phyloP scores from a whole-genome alignment of 2,888 invertebrate species.

The Rhaphigaster nebulosa region DNA sequence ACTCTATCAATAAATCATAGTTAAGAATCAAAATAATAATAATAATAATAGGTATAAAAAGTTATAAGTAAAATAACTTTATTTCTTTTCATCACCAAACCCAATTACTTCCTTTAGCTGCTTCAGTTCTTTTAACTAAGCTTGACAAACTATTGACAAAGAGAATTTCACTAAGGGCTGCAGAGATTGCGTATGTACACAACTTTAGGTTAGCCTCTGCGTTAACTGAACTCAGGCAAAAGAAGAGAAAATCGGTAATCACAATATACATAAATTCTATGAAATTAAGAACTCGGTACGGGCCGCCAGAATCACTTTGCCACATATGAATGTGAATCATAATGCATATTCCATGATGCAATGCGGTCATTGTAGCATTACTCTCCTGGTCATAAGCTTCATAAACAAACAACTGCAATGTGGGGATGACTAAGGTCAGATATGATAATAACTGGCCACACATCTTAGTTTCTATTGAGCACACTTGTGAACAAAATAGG shows the following conservation, averaged over 20 bases:
- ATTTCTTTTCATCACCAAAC: background rate
- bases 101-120: background rate
- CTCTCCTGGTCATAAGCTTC: background rate
- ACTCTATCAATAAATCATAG: too few relatives aligned
- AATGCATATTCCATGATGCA: background rate
- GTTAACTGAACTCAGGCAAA: background rate
- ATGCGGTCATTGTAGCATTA: background rate
- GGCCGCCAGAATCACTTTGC: background rate
- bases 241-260: background rate
- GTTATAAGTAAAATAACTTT: background rate
- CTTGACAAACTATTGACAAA: background rate
- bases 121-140: background rate
- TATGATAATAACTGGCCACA: background rate
- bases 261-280: background rate
- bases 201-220: background rate
- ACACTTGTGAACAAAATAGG: background rate
- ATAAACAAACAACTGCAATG: constrained; percentile 3
- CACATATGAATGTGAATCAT: background rate
- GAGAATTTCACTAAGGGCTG: background rate
- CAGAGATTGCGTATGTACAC: background rate
- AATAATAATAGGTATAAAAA: background rate
- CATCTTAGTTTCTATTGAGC: background rate
- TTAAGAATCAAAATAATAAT: too few relatives aligned
- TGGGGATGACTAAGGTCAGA: background rate
- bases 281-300: background rate